Conservation (phyloP, 2,113 vertebrate genomes). For the Pterocles gutturalis region DNA sequence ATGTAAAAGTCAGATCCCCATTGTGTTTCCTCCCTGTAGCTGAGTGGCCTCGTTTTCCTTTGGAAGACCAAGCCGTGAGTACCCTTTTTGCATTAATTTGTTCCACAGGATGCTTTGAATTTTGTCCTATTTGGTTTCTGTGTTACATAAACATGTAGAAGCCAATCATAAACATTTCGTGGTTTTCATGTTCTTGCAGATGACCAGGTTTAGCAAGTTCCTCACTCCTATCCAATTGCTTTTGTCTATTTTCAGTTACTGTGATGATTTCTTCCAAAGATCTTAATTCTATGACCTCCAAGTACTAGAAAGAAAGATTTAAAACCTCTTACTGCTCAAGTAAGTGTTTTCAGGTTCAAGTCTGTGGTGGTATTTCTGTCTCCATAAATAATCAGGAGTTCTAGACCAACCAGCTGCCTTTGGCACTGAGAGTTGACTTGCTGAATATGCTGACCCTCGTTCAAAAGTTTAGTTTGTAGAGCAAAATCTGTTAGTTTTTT, state of each 20-base stretch:
- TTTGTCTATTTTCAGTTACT: not conserved
- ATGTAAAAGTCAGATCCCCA: not conserved
- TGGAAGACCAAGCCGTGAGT: not conserved
- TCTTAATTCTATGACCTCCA: not conserved
- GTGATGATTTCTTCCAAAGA: not conserved
- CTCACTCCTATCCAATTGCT: not conserved
- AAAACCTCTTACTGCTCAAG: not conserved
- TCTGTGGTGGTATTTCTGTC: not conserved
- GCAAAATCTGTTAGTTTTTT: not conserved
- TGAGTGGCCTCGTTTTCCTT: not conserved
- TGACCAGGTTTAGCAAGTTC: not conserved
- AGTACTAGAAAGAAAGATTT: not conserved
- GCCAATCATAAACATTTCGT: not conserved
- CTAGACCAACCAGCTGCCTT: not conserved
- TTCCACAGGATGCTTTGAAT: not conserved
- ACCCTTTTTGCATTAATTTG: not conserved
- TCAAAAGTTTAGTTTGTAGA: not conserved
- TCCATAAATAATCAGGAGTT: not conserved
- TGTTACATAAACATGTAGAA: not conserved
- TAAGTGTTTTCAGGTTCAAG: not conserved
- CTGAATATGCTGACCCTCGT: not conserved
- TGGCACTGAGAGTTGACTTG: not conserved
- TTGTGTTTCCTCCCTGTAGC: not conserved
- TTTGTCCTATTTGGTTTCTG: not conserved
- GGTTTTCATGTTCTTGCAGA: not conserved